A percentile compares a stretch with the other conserved stretches of the same genome.
phyloP scores from a whole-genome alignment of 1,140 invertebrate genomes.

The Drosophila ercepeae region DNA sequence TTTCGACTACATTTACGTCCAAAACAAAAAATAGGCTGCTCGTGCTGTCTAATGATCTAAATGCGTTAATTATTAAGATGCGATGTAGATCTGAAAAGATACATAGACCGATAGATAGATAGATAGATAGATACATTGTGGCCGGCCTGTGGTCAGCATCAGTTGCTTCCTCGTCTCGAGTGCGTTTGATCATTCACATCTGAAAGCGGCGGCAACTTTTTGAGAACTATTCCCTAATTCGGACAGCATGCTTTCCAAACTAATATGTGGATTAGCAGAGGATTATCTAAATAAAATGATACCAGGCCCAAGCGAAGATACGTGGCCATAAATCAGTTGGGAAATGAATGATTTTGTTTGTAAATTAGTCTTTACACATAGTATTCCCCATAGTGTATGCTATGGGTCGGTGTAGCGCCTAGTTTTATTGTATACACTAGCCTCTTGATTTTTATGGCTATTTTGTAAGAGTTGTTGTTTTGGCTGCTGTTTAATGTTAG shows the following conservation, averaged over 20 bases:
- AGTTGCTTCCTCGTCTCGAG: constrained; percentile 46
- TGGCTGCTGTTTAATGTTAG: constrained; percentile 61
- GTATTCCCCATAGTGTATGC: constrained; percentile 9
- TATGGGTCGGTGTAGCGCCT: constrained; percentile 1
- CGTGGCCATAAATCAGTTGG: background rate
- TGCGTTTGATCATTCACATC: constrained; percentile 63
- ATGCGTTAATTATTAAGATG: constrained; percentile 67
- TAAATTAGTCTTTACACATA: background rate
- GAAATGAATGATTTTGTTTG: too few species aligned
- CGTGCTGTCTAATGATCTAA: constrained; percentile 64
- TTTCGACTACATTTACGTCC: background rate
- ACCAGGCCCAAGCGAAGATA: background rate
- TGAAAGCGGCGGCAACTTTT: constrained; percentile 23
- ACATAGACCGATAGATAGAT: constrained; percentile 14
- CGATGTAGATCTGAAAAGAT: constrained; percentile 23
- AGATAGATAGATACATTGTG: constrained; percentile 22
- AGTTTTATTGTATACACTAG: constrained; percentile 1
- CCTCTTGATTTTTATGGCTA: constrained; percentile 25
- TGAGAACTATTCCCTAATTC: constrained; percentile 28
- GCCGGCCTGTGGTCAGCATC: constrained; percentile 46
- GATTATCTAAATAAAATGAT: constrained; percentile 1
- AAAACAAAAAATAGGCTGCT: constrained; percentile 51
- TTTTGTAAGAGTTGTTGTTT: constrained; percentile 47
- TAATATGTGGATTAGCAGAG: background rate
- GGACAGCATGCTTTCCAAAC: background rate